Base-by-base conservation (phyloP, 1,140 invertebrate species). In the Berghia stephanieae region DNA sequence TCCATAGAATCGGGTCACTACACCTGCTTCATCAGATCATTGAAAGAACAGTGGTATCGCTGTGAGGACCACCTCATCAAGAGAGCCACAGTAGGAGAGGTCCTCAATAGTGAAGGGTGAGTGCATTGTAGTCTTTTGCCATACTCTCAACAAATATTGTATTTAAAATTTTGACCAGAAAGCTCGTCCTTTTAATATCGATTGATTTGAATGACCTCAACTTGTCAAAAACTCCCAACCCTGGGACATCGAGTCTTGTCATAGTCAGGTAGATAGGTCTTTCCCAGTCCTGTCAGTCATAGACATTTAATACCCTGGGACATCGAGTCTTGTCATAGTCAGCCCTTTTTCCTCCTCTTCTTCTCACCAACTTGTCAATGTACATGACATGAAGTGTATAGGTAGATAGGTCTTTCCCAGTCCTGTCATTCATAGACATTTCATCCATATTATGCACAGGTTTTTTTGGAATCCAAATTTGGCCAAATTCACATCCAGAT, bases 11-110 rank as follows among this genome's bases (percentile, higher is more conserved):
- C 94, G 31, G 98, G 98, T 0, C 98, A 99, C 90, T 99, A 99
- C 86, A 97, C 95, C 4, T 95, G 96, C 4, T 99, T 94, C 87
- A 94, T 99, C 79, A 91, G 96, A 36, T 96, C 98, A 86, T 94
- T 95, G 87, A 93, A 94, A 79, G 94, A 96, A 84, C 93, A 94
- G 86, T 99, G 98, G 98, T 99, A 96, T 86, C 96, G 97, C 86
- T 99, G 98, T 90, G 96, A 99, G 89, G 98, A 99, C 90, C 94
- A 97, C 88, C 92, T 96, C 83, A 97, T 99, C 74, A 96, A 94
- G 0, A 92, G 93, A 83, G 96, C 95, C 16, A 93, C 93, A 82
- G 90, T 97, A 34, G 92, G 94, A 78, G 95, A 98, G 83, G 97
- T 99, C 60, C 91, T 99, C 27, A 93, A 94, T 81, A 98, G 96